Conservation (phyloP, 2,888 invertebrate genomes). For the Orthonychiurus folsomi region DNA sequence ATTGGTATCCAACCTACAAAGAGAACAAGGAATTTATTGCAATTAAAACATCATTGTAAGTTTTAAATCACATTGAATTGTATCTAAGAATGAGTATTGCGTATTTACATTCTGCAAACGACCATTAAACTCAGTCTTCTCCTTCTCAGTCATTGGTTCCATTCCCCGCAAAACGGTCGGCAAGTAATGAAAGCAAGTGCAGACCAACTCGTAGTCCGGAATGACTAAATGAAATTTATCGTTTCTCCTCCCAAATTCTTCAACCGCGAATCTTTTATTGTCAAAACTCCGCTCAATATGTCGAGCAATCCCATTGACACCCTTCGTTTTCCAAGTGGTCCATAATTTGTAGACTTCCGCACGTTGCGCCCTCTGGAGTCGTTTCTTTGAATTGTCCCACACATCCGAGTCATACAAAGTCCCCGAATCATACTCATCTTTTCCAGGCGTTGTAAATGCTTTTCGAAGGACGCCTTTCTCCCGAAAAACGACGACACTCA, state of each 20-base stretch:
- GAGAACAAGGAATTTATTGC: no score
- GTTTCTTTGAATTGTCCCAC: neutral
- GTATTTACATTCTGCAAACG: neutral
- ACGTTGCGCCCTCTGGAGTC: neutral
- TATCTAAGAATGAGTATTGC: neutral
- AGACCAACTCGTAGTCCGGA: neutral
- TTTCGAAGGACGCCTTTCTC: neutral
- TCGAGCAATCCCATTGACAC: neutral
- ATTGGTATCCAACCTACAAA: no score
- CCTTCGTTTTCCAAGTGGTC: neutral
- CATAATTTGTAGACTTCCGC: neutral
- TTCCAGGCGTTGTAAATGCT: no score
- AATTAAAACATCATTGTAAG: no score
- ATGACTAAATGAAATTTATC: neutral
- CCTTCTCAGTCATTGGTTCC: no score
- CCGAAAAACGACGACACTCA: neutral
- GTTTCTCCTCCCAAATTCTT: neutral
- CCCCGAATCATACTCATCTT: neutral
- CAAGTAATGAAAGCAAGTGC: constrained; percentile 4
- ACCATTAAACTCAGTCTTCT: neutral
- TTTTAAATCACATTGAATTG: no score
- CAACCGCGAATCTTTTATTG: neutral
- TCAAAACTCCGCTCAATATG: neutral
- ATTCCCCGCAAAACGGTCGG: neutral
- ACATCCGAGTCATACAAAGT: neutral